Conservation (phyloP, 2,888 invertebrate genomes). For the Chymomyza caudatula region DNA sequence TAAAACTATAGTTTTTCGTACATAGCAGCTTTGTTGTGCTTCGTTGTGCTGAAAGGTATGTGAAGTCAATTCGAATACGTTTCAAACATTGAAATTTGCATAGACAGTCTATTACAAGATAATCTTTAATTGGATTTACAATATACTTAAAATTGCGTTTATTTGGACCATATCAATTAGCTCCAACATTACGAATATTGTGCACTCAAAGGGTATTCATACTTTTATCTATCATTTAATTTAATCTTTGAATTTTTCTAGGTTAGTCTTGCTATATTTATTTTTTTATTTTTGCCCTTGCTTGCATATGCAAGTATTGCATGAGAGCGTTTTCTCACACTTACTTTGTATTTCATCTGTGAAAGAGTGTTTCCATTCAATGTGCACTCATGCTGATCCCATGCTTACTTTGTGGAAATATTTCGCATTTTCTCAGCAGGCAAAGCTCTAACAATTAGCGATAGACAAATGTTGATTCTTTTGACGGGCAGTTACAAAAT, state of each 20-base stretch:
- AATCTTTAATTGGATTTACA: too few species aligned
- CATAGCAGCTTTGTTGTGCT: too few species aligned
- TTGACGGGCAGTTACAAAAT: not conserved
- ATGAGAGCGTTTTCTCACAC: not conserved
- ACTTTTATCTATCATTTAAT: not conserved
- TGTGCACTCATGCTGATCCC: not conserved
- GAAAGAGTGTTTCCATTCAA: not conserved
- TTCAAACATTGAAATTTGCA: too few species aligned
- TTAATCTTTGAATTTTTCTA: not conserved
- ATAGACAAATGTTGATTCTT: slow-evolving; percentile 1
- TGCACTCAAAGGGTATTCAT: not conserved
- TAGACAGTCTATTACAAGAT: too few species aligned
- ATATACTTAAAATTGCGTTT: too few species aligned
- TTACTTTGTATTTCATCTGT: not conserved
- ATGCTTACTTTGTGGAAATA: not conserved
- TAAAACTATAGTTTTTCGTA: too few species aligned
- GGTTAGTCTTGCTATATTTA: not conserved
- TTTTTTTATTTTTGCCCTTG: not conserved
- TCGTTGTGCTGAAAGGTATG: too few species aligned
- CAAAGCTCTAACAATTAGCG: not conserved
- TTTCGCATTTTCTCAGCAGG: not conserved
- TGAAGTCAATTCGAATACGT: too few species aligned
- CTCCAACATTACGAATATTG: too few species aligned
- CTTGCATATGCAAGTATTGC: slow-evolving; percentile 1
- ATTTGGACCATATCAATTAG: too few species aligned